Base-by-base conservation (phyloP, 2,888 invertebrate genomes). In the Heliconius charithonia region DNA sequence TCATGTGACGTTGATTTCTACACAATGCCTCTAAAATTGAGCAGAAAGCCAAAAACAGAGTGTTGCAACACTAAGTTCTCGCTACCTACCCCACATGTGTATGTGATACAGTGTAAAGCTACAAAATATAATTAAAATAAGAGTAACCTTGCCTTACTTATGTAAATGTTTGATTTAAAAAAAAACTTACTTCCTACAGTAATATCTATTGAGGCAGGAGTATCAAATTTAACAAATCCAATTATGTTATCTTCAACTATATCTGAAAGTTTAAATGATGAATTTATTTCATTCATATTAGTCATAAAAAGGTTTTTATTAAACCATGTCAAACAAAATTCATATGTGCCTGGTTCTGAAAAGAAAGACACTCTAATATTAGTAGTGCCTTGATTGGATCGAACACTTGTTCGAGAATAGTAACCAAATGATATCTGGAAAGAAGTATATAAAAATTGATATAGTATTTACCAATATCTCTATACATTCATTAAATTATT, bases 271-370 rank as follows among this genome's bases (percentile, higher is more conserved):
- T 63, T 63, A 63, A 63, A 63, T 27, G 27, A 63, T 27, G 27
- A 63, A 27, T 63, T 63, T 63, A 25, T 27, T 63, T 63, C 27
- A 7, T 63, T 63, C 12, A 63, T 27, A 63, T 27, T 12, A 19
- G 22, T 82, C 81, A 32, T 51, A 66, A 74, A 65, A 59, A 83
- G 78, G 13, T 77, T 69, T 27, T 81, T 80, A 81, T 80, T 83
- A 76, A 83, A 81, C 88, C 88, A 88, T 59, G 84, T 83, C 74
- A 88, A 45, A 83, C 85, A 87, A 66, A 85, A 85, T 9, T 85
- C 85, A 59, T 78, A 79, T 63, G 63, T 63, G 63, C 63, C 63
- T 63, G 27, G 63, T 63, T 63, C 63, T 16, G 63, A 25, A 63
- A 63, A 7, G 27, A 63, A 63, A 63, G 63, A 63, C 25, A 7